Percentiles rank a stretch among this genome's conserved stretches.
Evolutionary conservation across 2,797 vertebrate species (phyloP).

Genomic region (Premnoplex brunnescens): DNA sequence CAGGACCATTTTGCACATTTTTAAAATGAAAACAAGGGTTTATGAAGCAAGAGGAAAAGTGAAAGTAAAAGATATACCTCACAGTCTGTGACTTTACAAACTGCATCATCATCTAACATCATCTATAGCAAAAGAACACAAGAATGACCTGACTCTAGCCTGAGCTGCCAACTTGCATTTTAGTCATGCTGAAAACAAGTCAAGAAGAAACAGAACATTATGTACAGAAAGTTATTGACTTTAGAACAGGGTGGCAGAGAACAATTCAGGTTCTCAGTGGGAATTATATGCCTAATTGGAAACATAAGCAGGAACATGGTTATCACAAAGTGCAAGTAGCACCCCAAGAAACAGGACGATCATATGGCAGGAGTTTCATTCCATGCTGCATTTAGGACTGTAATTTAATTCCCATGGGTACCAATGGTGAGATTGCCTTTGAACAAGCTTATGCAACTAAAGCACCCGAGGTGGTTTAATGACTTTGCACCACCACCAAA

Average conservation of each 20-base stretch:
- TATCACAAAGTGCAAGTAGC: slow-evolving; percentile 33
- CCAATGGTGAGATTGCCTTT: background rate
- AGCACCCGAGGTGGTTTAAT: slow-evolving; percentile 20
- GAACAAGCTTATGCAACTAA: slow-evolving; percentile 30
- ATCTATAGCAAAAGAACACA: background rate
- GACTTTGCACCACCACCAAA: background rate
- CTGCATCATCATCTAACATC: background rate
- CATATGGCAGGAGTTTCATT: background rate
- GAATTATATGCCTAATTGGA: slow-evolving; percentile 34
- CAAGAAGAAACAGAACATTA: slow-evolving; percentile 45
- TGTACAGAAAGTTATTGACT: slow-evolving; percentile 18
- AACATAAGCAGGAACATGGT: slow-evolving; percentile 3
- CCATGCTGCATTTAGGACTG: background rate
- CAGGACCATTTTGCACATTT: background rate
- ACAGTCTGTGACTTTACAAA: background rate
- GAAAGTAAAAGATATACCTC: background rate
- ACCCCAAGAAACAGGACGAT: background rate
- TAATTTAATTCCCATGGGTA: slow-evolving; percentile 39
- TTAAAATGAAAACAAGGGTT: background rate
- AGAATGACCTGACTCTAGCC: background rate
- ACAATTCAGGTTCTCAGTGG: slow-evolving; percentile 20
- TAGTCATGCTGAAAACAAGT: slow-evolving; percentile 25
- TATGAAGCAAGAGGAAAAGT: background rate
- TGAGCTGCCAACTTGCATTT: slow-evolving; percentile 9
- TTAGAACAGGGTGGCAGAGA: slow-evolving; percentile 22